These are phyloP conservation scores for Amiota communis DNA, from an alignment of 2,888 invertebrate species.

Conservation along the genomic window DNA sequence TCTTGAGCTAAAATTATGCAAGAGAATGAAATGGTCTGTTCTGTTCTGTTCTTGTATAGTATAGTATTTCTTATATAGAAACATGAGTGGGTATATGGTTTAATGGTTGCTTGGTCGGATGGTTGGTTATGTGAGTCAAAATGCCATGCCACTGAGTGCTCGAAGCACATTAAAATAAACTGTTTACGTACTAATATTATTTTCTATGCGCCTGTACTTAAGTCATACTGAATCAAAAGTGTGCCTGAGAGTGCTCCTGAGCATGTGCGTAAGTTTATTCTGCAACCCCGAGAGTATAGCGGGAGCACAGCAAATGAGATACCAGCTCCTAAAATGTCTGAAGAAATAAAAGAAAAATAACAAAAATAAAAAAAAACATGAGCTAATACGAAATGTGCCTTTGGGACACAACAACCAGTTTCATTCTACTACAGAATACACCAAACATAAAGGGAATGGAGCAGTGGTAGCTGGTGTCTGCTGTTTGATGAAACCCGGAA, in stretches of 20 bases:
- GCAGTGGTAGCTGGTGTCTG: not conserved
- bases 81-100: too few species aligned
- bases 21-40: slow-evolving; percentile 23
- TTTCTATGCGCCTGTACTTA: slow-evolving; percentile 18
- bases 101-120: too few species aligned
- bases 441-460: not conserved
- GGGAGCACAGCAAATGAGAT: not conserved
- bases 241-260: too few species aligned
- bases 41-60: too few species aligned
- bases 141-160: not conserved
- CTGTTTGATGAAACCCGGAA: slow-evolving; percentile 28
- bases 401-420: not conserved
- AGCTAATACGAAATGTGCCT: slow-evolving; percentile 19
- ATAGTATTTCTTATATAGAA: not conserved
- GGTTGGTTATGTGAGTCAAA: not conserved
- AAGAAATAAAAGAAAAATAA: not conserved
- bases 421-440: not conserved
- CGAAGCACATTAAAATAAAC: slow-evolving; percentile 49
- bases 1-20: slow-evolving; percentile 42
- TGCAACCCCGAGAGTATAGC: not conserved
- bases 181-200: slow-evolving; percentile 49
- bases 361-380: slow-evolving; percentile 9
- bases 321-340: not conserved
- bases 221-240: too few species aligned
- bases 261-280: not conserved